Evolutionary conservation across 1,140 invertebrate species (phyloP), one percentile per base, ranked within the genome.

Genomic region (Tetramorium alpestre): DNA sequence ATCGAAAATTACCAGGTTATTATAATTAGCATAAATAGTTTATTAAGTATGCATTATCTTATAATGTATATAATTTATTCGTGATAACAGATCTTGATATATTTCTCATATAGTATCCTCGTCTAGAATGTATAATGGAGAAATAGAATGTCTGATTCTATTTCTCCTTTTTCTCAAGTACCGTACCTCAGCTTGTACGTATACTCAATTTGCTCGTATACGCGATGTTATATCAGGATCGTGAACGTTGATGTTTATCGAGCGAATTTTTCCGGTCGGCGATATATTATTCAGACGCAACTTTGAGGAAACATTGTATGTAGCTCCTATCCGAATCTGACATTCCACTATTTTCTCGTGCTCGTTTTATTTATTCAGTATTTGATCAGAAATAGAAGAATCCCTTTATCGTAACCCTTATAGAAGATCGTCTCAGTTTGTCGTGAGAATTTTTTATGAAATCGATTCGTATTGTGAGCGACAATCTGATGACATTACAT

Each of bases 251-350:
- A 49, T 82, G 47, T 25, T 3, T 44, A 60, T 84, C 51, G 41
- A 22, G 1, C 41, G 11, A 64, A 47, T 49, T 54, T 62, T 86
- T 85, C 44, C 73, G 58, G 41, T 73, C 33, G 28, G 41, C 25
- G 54, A 89, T 89, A 60, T 80, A 80, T 88, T 85, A 80, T 88
- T 56, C 22, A 75, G 62, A 18, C 67, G 72, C 33, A 69, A 44
- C 69, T 54, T 75, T 41, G 54, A 58, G 8, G 44, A 76, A 89
- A 41, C 49, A 51, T 38, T 25, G 41, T 18, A 25, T 25, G 16
- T 18, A 4, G 22, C 13, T 25, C 2, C 3, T 18, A n/a, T 16
- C 7, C 13, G 51, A 73, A 60, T 73, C 67, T 82, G 25, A 73
- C 38, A 82, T 58, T 47, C 25, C 11, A 11, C 25, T 41, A n/a